Percentiles rank a stretch among this genome's conserved stretches.
These are phyloP conservation scores for Tichodroma muraria DNA, from an alignment of 2,113 vertebrate genomes.

Conservation along the genomic window DNA sequence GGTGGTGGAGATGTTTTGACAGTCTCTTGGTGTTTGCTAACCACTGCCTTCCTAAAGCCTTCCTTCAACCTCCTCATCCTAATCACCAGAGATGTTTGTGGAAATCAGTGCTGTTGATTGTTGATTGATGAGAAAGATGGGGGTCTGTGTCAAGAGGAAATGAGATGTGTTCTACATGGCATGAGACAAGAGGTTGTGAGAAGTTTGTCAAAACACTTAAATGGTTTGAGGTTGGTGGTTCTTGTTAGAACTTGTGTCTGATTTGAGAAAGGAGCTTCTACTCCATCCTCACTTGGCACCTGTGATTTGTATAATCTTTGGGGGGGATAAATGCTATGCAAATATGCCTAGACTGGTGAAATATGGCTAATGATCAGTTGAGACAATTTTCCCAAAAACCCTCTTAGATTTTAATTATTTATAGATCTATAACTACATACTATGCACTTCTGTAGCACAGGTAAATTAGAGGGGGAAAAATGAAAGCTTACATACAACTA, in stretches of 20 bases:
- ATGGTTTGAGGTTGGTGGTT: background rate
- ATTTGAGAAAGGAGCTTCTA: background rate
- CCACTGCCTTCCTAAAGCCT: background rate
- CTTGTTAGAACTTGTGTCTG: background rate
- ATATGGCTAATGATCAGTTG: background rate
- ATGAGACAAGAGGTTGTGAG: background rate
- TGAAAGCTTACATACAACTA: background rate
- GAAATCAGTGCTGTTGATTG: background rate
- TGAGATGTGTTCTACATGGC: background rate
- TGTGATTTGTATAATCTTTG: background rate
- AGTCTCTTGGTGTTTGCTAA: background rate
- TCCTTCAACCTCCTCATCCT: background rate
- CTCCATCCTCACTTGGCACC: background rate
- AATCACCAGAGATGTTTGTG: background rate
- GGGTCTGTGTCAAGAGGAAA: background rate
- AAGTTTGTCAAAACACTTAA: background rate
- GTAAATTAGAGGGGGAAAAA: background rate
- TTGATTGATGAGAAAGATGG: background rate
- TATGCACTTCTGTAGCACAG: background rate
- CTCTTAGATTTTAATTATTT: constrained; percentile 16
- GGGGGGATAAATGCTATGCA: background rate
- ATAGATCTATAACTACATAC: background rate
- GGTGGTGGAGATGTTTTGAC: background rate
- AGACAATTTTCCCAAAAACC: background rate
- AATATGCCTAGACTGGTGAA: constrained; percentile 7